Percentiles rank a stretch among this genome's conserved stretches.
These are phyloP conservation scores for Venustaconcha ellipsiformis DNA, from an alignment of 1,140 invertebrate species.

Conservation along the genomic window DNA sequence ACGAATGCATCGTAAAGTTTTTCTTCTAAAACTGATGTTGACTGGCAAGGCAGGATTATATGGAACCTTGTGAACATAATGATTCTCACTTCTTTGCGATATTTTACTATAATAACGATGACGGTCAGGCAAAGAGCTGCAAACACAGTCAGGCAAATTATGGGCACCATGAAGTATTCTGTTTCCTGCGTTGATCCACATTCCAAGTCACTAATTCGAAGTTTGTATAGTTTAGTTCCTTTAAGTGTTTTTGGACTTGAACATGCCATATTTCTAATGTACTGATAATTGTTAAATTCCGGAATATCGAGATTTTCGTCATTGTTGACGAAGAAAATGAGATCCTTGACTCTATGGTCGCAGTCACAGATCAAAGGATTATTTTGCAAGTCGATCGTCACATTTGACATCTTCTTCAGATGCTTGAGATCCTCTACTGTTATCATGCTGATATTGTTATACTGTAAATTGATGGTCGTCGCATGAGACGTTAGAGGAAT, in stretches of 20 bases:
- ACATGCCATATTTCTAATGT: conserved; percentile 39
- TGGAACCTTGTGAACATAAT: conserved; percentile 57
- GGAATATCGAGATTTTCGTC: conserved; percentile 12
- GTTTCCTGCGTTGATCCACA: conserved; percentile 16
- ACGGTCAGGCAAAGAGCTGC: conserved; percentile 35
- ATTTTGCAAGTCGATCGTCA: conserved; percentile 38
- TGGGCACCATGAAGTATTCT: conserved; percentile 18
- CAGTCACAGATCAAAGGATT: conserved; percentile 48
- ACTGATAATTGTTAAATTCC: conserved; percentile 32
- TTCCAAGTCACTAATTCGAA: conserved; percentile 19
- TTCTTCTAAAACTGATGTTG: conserved; percentile 28
- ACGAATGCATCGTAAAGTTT: conserved; percentile 56
- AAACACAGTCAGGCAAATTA: conserved; percentile 36
- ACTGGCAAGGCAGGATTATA: conserved; percentile 51
- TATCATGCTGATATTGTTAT: conserved; percentile 43
- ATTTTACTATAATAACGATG: conserved; percentile 36
- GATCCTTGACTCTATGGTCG: conserved; percentile 22
- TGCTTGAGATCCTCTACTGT: conserved; percentile 26
- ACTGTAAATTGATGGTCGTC: conserved; percentile 33
- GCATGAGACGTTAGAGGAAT: conserved; percentile 11
- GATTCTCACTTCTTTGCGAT: conserved; percentile 51
- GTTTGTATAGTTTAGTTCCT: conserved; percentile 25
- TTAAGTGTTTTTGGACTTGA: conserved; percentile 18
- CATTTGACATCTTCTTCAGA: conserved; percentile 22
- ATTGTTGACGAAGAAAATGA: conserved; percentile 29